A percentile compares a stretch with the other conserved stretches of the same genome.
Conservation (phyloP, 2,888 invertebrate species). For the Polylopha cassiicola region DNA sequence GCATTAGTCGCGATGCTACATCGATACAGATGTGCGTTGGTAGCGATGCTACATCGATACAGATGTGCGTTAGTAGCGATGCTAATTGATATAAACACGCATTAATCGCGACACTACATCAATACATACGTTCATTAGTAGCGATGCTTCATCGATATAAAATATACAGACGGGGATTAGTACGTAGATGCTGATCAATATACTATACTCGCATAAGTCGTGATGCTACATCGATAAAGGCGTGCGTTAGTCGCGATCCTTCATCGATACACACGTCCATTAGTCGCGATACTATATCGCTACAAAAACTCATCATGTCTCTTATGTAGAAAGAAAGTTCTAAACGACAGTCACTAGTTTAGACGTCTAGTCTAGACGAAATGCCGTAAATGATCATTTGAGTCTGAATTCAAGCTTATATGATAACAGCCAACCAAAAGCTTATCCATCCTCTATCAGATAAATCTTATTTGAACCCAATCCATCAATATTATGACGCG, state of each 20-base stretch:
- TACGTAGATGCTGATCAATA: too few species aligned
- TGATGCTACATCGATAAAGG: neutral
- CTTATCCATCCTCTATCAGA: constrained; percentile 19
- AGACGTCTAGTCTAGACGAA: constrained; percentile 29
- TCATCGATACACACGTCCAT: neutral
- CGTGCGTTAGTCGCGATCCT: neutral
- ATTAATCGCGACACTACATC: too few species aligned
- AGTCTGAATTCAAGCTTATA: constrained; percentile 21
- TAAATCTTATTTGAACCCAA: constrained; percentile 21
- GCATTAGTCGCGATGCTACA: too few species aligned
- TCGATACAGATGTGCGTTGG: too few species aligned
- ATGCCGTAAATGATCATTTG: constrained; percentile 28
- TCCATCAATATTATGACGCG: constrained; percentile 39
- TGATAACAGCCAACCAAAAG: constrained; percentile 18
- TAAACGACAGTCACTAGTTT: too few species aligned
- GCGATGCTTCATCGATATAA: too few species aligned
- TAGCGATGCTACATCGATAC: too few species aligned
- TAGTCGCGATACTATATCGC: neutral
- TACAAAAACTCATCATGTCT: constrained; percentile 3
- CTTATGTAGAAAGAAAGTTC: constrained; percentile 3
- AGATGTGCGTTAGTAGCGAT: too few species aligned
- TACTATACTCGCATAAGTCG: too few species aligned
- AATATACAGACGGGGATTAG: too few species aligned
- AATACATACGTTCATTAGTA: too few species aligned
- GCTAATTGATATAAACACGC: too few species aligned